Conservation (phyloP, 2,113 vertebrate genomes). For the Calidris pygmaea region DNA sequence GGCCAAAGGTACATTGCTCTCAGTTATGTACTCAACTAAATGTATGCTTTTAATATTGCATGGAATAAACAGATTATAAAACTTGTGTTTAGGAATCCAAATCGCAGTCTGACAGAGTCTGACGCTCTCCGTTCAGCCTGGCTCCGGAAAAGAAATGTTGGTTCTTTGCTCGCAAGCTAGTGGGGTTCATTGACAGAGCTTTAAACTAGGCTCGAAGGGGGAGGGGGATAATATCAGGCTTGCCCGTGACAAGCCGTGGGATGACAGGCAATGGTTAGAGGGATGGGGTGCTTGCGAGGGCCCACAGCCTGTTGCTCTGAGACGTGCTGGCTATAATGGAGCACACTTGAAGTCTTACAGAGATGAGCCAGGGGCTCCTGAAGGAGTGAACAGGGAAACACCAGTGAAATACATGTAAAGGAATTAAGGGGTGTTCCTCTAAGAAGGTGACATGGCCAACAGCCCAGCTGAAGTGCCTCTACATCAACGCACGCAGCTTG, state of each 20-base stretch:
- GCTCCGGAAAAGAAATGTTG: not conserved
- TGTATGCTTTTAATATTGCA: not conserved
- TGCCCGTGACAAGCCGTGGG: not conserved
- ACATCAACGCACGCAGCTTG: not conserved
- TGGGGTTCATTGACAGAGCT: not conserved
- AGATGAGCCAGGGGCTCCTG: too few relatives aligned
- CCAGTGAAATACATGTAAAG: too few relatives aligned
- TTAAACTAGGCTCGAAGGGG: not conserved
- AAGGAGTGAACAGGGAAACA: too few relatives aligned
- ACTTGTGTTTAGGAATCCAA: not conserved
- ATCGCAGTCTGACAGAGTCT: not conserved
- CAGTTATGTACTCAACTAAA: not conserved
- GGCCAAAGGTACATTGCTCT: conserved; percentile 83
- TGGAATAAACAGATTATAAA: not conserved
- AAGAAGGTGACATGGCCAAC: too few relatives aligned
- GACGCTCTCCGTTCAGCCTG: not conserved
- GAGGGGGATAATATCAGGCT: too few relatives aligned
- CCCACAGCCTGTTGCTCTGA: not conserved
- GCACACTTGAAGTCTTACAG: too few relatives aligned
- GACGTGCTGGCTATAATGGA: not conserved
- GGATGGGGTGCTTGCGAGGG: not conserved
- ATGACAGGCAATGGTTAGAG: not conserved
- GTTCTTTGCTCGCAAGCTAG: too few relatives aligned
- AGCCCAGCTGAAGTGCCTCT: not conserved
- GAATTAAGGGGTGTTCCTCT: too few relatives aligned